Percentiles rank a stretch among this genome's conserved stretches.
Conservation (phyloP, 2,888 invertebrate genomes). For the Phania funesta region DNA sequence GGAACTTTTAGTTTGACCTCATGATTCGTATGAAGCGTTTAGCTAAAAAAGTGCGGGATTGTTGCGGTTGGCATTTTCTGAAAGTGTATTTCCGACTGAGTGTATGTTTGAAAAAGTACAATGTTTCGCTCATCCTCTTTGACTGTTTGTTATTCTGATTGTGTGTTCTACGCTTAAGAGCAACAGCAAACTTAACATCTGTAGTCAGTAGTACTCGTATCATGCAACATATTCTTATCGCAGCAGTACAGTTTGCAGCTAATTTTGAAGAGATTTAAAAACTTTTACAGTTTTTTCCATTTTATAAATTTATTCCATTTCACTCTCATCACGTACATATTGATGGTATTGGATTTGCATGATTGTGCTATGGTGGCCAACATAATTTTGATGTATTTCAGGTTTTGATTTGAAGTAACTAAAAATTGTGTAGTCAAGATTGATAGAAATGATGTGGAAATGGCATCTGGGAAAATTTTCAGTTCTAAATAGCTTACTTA, state of each 20-base stretch:
- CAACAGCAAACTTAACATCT: not conserved
- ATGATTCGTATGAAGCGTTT: no score
- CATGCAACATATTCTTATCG: constrained; percentile 61
- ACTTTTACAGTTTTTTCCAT: constrained; percentile 47
- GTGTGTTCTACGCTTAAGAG: constrained; percentile 34
- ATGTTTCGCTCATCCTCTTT: constrained; percentile 35
- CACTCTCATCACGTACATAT: not conserved
- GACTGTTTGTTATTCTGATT: constrained; percentile 9
- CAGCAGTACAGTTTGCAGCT: constrained; percentile 67
- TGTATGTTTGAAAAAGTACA: constrained; percentile 16
- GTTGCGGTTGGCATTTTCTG: not conserved
- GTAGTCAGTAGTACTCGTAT: not conserved
- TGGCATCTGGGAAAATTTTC: no score
- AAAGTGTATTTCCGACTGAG: not conserved
- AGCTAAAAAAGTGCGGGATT: not conserved
- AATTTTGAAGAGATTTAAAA: constrained; percentile 70
- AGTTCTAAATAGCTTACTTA: no score
- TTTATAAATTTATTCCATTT: not conserved
- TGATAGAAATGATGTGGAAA: no score
- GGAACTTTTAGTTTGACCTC: no score
- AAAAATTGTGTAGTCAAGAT: no score
- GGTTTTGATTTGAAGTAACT: no score
- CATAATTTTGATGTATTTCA: no score
- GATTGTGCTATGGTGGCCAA: not conserved
- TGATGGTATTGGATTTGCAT: not conserved